Evolutionary conservation across 2,888 invertebrate species (phyloP).

Genomic region (Glyphotaelius pellucidus): DNA sequence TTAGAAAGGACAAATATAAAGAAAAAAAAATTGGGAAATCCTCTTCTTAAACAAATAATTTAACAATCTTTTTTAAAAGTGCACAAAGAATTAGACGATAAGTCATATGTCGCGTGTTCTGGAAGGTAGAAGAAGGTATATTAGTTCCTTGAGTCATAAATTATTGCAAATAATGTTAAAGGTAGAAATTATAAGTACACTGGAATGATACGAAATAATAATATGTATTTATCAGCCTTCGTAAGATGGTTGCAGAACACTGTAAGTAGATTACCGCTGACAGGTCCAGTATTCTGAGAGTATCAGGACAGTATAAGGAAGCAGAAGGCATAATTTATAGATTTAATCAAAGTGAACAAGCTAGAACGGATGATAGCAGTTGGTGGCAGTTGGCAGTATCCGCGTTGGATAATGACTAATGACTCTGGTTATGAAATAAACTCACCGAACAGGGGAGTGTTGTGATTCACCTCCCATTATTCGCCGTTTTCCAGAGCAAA

Average conservation of each 20-base stretch:
- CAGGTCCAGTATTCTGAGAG: too few species aligned
- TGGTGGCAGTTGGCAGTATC: not conserved
- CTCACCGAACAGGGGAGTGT: not conserved
- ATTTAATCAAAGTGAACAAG: not conserved
- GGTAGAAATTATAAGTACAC: not conserved
- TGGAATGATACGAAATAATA: not conserved
- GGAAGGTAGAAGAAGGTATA: too few species aligned
- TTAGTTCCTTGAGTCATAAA: too few species aligned
- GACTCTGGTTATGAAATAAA: not conserved
- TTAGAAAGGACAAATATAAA: too few species aligned
- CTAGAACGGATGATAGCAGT: not conserved
- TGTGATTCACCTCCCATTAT: not conserved
- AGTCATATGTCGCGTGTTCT: too few species aligned
- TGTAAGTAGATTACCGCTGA: not conserved
- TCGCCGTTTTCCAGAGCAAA: not conserved
- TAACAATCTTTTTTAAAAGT: too few species aligned
- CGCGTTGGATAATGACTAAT: slow-evolving; percentile 2
- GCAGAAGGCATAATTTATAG: not conserved
- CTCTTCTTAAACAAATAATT: too few species aligned
- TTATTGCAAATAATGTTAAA: not conserved
- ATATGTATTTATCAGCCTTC: not conserved
- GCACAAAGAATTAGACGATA: too few species aligned
- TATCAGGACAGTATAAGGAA: not conserved
- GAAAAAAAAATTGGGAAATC: too few species aligned
- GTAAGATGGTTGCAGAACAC: not conserved